These are phyloP conservation scores for Drosophila tani DNA, from an alignment of 1,140 invertebrate species.

Conservation along the genomic window DNA sequence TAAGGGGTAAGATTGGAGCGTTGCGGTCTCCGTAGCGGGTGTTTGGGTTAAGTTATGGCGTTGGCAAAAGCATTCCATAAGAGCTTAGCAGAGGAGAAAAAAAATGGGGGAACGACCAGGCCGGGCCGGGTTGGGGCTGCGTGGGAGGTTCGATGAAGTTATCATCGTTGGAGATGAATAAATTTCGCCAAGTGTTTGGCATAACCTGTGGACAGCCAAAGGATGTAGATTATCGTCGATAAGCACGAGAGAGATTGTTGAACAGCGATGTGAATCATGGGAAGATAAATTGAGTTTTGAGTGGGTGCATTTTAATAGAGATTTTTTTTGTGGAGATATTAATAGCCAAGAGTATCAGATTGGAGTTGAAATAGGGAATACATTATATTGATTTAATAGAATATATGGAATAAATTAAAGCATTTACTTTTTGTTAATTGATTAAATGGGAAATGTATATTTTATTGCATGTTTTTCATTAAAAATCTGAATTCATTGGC, in stretches of 20 bases:
- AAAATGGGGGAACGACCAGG: constrained; percentile 21
- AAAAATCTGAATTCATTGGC: neutral
- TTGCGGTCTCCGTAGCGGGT: constrained; percentile 30
- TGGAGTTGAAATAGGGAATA: neutral
- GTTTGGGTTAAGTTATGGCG: constrained; percentile 64
- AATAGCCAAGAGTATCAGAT: too few species aligned
- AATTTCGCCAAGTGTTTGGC: constrained; percentile 41
- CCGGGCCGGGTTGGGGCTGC: constrained; percentile 18
- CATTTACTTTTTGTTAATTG: neutral
- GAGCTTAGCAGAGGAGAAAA: constrained; percentile 48
- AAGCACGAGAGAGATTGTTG: constrained; percentile 30
- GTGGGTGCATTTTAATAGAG: neutral
- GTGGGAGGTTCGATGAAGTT: constrained; percentile 60
- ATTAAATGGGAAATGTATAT: neutral
- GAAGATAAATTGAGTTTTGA: constrained; percentile 19
- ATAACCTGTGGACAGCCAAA: constrained; percentile 33
- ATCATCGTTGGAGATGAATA: constrained; percentile 43
- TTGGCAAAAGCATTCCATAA: constrained; percentile 53
- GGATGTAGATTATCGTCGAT: constrained; percentile 50
- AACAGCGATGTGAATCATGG: neutral
- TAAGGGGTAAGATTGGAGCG: constrained; percentile 28
- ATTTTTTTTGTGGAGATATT: neutral
- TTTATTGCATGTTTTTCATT: neutral
- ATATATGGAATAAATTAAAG: neutral
- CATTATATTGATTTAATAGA: neutral